Percentiles rank a stretch among this genome's conserved stretches.
Conservation (phyloP, 2,888 invertebrate species). For the Cryptocheilus praepositus region DNA sequence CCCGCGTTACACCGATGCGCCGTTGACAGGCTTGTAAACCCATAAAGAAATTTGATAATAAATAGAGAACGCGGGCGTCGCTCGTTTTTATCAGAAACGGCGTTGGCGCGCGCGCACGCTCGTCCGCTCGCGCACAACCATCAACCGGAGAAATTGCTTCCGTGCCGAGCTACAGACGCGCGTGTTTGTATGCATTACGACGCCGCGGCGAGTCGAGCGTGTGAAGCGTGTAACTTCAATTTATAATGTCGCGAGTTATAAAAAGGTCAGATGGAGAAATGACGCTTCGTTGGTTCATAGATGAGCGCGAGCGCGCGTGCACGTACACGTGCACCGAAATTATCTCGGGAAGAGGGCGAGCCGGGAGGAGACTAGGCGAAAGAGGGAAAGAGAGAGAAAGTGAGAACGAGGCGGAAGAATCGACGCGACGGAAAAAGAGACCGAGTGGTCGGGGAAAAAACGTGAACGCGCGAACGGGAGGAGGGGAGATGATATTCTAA, state of each 20-base stretch:
- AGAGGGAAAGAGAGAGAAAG: slow-evolving; percentile 19
- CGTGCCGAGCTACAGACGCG: not conserved
- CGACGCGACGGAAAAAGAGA: not conserved
- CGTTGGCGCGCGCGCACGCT: slow-evolving; percentile 26
- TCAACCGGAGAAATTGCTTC: slow-evolving; percentile 42
- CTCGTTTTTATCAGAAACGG: slow-evolving; percentile 52
- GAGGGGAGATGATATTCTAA: slow-evolving; percentile 26
- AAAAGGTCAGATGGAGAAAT: slow-evolving; percentile 41
- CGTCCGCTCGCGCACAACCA: slow-evolving; percentile 17
- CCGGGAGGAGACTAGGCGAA: slow-evolving; percentile 25
- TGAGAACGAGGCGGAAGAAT: not conserved
- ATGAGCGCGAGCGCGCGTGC: slow-evolving; percentile 26
- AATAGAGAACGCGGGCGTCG: slow-evolving; percentile 59
- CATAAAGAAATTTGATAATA: slow-evolving; percentile 74
- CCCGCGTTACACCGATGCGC: slow-evolving; percentile 41
- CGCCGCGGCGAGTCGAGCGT: slow-evolving; percentile 14
- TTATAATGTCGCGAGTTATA: slow-evolving; percentile 66
- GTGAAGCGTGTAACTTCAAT: slow-evolving; percentile 59
- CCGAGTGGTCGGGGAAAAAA: slow-evolving; percentile 27
- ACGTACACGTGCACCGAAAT: slow-evolving; percentile 25
- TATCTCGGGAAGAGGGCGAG: slow-evolving; percentile 14
- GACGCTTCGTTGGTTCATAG: slow-evolving; percentile 26
- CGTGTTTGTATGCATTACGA: no score
- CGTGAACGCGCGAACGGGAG: slow-evolving; percentile 11
- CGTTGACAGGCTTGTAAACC: slow-evolving; percentile 71